phyloP scores from a whole-genome alignment of 2,797 vertebrate species.

The Pseudochirops corinnae region DNA sequence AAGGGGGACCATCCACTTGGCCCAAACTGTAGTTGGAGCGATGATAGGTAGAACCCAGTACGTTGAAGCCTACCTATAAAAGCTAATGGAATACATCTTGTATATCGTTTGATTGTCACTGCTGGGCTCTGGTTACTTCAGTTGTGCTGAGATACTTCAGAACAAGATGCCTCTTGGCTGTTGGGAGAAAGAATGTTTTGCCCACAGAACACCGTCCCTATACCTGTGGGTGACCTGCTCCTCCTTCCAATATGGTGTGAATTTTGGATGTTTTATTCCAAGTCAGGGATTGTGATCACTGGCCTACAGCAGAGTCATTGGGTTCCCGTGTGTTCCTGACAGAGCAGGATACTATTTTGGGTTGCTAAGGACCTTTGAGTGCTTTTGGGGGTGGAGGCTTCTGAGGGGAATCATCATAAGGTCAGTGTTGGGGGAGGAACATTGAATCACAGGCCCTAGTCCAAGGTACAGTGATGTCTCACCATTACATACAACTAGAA shows the following conservation, averaged over 20 bases:
- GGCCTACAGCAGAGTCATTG: background rate
- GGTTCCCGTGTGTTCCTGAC: background rate
- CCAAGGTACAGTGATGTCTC: background rate
- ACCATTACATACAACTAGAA: background rate
- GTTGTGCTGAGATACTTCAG: background rate
- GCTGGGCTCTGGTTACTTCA: background rate
- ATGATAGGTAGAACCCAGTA: background rate
- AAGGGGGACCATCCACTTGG: background rate
- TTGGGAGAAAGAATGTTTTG: background rate
- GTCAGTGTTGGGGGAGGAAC: background rate
- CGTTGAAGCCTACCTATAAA: background rate
- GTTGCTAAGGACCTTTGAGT: background rate
- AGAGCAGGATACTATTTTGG: background rate
- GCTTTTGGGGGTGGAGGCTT: background rate
- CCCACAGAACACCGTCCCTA: background rate
- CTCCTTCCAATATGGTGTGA: background rate
- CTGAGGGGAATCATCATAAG: background rate
- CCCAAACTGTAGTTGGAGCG: background rate
- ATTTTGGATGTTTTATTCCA: background rate
- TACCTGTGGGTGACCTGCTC: background rate
- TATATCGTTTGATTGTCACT: background rate
- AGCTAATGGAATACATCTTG: background rate
- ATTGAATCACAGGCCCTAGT: background rate
- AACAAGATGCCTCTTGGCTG: background rate
- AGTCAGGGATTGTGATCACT: background rate